Conservation (phyloP, 2,113 vertebrate genomes). For the Ceratotherium simum region DNA sequence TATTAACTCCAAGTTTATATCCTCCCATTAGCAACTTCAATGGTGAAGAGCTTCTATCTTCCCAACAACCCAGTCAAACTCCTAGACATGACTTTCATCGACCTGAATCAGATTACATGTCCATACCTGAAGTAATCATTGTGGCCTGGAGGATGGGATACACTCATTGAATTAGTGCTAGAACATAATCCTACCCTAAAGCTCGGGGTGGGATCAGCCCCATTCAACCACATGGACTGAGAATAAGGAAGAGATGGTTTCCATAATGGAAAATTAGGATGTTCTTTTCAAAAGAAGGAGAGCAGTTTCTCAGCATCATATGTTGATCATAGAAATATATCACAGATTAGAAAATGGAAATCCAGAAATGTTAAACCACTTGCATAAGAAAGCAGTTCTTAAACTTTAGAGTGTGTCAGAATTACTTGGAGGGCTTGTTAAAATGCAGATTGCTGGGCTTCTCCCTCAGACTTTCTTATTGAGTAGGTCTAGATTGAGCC, state of each 20-base stretch:
- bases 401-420: background rate
- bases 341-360: background rate
- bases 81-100: background rate
- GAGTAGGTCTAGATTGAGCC: background rate
- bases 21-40: background rate
- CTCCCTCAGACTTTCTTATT: background rate
- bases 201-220: background rate
- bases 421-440: background rate
- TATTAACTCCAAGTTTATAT: background rate
- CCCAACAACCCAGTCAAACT: background rate
- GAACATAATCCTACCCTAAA: background rate
- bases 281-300: background rate
- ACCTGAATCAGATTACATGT: background rate
- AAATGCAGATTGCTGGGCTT: background rate
- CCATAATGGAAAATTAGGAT: background rate
- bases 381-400: background rate
- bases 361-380: background rate
- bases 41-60: background rate
- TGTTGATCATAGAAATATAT: background rate
- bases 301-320: background rate
- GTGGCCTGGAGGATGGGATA: background rate
- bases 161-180: background rate
- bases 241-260: slow-evolving; percentile 2
- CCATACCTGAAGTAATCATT: background rate
- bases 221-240: background rate